Conservation (phyloP, 1,140 invertebrate species). For the Aphidius gifuensis region DNA sequence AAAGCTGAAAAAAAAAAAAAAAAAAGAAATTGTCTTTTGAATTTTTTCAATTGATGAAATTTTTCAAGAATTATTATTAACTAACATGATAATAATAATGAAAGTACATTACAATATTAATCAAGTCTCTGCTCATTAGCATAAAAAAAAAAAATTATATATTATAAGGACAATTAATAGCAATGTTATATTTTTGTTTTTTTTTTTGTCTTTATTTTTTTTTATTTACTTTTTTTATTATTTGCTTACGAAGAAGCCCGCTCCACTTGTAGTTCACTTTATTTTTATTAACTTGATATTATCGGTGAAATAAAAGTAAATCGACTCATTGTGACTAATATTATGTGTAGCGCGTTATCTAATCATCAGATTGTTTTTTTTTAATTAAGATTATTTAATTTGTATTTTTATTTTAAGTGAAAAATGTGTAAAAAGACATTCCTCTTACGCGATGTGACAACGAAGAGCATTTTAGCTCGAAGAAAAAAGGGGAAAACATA, state of each 20-base stretch:
- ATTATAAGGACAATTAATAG: slow-evolving; percentile 19
- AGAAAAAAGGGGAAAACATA: slow-evolving; percentile 14
- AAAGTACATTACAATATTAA: slow-evolving; percentile 47
- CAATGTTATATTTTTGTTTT: slow-evolving; percentile 26
- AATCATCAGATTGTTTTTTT: slow-evolving; percentile 44
- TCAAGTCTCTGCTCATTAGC: slow-evolving; percentile 43
- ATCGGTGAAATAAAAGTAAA: too few species aligned
- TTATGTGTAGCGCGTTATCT: slow-evolving; percentile 39
- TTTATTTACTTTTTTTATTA: slow-evolving; percentile 27
- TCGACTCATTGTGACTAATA: slow-evolving; percentile 31
- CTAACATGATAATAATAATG: slow-evolving; percentile 43
- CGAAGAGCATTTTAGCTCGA: slow-evolving; percentile 42
- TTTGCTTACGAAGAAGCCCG: slow-evolving; percentile 29
- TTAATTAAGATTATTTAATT: slow-evolving; percentile 7
- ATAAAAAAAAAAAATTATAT: slow-evolving; percentile 43
- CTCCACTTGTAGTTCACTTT: slow-evolving; percentile 13
- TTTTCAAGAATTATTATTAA: slow-evolving; percentile 51
- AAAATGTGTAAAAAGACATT: slow-evolving; percentile 54
- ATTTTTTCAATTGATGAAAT: slow-evolving; percentile 47
- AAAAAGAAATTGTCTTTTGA: slow-evolving; percentile 21
- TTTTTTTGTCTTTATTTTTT: slow-evolving; percentile 32
- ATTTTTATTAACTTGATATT: too few species aligned
- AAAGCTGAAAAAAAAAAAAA: slow-evolving; percentile 46
- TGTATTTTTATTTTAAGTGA: slow-evolving; percentile 36
- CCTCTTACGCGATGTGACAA: slow-evolving; percentile 43